Base-by-base conservation (phyloP, 1,140 invertebrate species). In the Oppia nitens region DNA sequence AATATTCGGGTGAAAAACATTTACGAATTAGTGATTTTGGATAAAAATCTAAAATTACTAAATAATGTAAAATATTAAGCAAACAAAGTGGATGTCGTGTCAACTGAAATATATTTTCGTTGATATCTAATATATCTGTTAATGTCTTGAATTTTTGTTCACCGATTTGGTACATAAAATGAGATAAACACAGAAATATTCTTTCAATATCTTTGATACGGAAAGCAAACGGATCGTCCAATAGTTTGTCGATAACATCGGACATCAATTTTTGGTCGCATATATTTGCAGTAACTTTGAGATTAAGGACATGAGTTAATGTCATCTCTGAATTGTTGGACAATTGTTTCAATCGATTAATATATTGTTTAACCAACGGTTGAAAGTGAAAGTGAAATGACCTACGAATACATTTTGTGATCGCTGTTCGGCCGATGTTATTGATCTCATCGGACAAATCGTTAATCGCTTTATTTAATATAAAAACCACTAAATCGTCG, bases 191-290 rank as follows among this genome's bases (percentile, higher is more conserved):
- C 3, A 57, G 50, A 20, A 57, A 21, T 25, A 57, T 52, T 1
- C 56, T 20, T 52, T 57, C 56, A 40, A 57, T 57, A 52, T 57
- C 56, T 40, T 57, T 57, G 23, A 49, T 48, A n/a, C 56, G 45
- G 23, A 57, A 57, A 27, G 12, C 47, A 2, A 4, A 11, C 3
- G 48, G 40, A 49, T 49, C 28, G 4, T 24, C 4, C 11, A 49
- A 26, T 47, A 57, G 47, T 50, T 23, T 20, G 2, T 2, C 2
- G 40, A 57, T 49, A 20, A 49, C 48, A 3, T 26, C 32, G 27
- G 48, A 4, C 1, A 20, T 1, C n/a, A 51, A 24, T 27, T 12
- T 6, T 49, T 52, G 1, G 24, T 57, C 26, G 14, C 23, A 20
- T 2, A 57, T 3, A 2, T 12, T 48, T 21, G 47, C 20, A 9